Conservation (phyloP, 1,140 invertebrate genomes). For the Drosophila ficusphila region DNA sequence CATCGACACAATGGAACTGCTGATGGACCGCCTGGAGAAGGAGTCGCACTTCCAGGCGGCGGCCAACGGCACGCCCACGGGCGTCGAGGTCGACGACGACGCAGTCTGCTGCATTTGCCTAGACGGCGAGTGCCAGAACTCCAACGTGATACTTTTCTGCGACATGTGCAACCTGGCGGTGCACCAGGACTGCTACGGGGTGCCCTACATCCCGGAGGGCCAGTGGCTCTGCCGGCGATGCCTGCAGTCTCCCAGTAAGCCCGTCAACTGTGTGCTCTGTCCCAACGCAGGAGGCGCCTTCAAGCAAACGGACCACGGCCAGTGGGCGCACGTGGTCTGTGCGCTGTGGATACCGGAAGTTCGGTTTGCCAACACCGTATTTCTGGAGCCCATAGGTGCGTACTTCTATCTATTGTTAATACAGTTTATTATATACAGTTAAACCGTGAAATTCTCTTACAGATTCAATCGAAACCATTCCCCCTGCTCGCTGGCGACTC, state of each 20-base stretch:
- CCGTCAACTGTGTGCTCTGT: constrained; percentile 98
- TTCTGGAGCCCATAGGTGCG: constrained; percentile 95
- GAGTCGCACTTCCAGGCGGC: constrained; percentile 95
- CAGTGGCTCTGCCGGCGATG: constrained; percentile 98
- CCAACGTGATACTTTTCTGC: constrained; percentile 93
- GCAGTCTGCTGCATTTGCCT: constrained; percentile 98
- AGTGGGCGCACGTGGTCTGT: constrained; percentile 99
- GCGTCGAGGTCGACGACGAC: constrained; percentile 96
- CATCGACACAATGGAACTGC: constrained; percentile 94
- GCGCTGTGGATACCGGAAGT: constrained; percentile 99
- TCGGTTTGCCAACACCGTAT: constrained; percentile 98
- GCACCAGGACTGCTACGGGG: constrained; percentile 99
- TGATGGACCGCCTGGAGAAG: constrained; percentile 99
- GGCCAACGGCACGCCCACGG: constrained; percentile 87
- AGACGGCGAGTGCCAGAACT: constrained; percentile 93
- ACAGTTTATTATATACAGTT: rapidly evolving
- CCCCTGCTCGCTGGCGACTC: constrained; percentile 96
- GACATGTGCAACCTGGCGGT: constrained; percentile 99
- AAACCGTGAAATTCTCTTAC: neutral
- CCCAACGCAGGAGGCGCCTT: constrained; percentile 99
- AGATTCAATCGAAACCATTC: constrained; percentile 98
- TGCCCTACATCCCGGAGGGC: constrained; percentile 98
- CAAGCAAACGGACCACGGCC: constrained; percentile 97
- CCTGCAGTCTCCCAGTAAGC: constrained; percentile 96
- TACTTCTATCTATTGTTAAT: constrained; percentile 43